Conservation (phyloP, 2,113 vertebrate species). For the Ciconia boyciana region DNA sequence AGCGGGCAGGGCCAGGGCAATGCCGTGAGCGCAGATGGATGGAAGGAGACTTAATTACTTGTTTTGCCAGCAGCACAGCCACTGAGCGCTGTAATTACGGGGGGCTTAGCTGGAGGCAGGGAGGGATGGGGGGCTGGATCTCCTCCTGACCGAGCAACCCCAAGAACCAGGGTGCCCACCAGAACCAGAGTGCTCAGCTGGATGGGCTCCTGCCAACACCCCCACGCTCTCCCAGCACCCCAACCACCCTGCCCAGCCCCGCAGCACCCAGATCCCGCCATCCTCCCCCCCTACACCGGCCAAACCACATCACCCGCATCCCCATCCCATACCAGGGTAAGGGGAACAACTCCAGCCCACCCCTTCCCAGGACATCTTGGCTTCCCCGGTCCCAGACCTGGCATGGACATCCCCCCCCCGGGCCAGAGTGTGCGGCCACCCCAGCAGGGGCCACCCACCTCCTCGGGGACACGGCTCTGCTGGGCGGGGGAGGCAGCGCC, state of each 20-base stretch:
- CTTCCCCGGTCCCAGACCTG: neutral
- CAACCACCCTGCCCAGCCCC: neutral
- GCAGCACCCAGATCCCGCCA: accelerated
- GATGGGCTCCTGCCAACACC: accelerated
- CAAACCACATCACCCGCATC: neutral
- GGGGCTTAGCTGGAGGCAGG: neutral
- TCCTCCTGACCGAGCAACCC: neutral
- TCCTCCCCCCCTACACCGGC: accelerated
- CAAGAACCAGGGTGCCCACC: neutral
- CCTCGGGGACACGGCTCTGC: conserved; percentile 51
- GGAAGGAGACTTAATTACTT: neutral
- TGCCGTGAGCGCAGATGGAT: neutral
- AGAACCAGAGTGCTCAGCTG: neutral
- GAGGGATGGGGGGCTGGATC: neutral
- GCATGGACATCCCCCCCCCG: accelerated
- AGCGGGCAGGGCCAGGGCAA: neutral
- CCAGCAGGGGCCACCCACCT: conserved; percentile 69
- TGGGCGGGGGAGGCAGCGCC: conserved; percentile 66
- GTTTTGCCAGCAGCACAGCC: conserved; percentile 23
- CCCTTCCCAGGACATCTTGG: neutral
- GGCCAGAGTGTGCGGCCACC: neutral
- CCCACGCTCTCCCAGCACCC: accelerated
- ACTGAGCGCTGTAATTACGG: neutral
- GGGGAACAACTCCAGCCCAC: accelerated
- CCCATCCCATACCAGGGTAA: accelerated